Evolutionary conservation across 2,113 vertebrate genomes (phyloP).

Genomic region (Tychaedon coryphoeus): DNA sequence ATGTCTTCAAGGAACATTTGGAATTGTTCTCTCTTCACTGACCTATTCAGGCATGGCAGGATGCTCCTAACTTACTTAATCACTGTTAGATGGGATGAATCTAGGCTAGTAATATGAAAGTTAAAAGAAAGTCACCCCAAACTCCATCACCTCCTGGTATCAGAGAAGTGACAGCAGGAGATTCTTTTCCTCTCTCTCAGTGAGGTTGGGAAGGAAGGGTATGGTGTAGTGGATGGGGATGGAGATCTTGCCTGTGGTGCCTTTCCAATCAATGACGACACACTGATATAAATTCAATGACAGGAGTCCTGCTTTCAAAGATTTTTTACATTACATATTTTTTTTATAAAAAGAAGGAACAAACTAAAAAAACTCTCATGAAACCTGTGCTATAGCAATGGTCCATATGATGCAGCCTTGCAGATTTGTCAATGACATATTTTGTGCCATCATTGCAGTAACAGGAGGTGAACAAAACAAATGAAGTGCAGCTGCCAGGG

Average conservation of each 20-base stretch:
- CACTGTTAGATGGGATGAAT: background rate
- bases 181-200: background rate
- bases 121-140: background rate
- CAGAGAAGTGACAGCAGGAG: background rate
- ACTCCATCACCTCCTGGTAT: background rate
- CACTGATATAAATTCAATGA: background rate
- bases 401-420: background rate
- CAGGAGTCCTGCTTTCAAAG: background rate
- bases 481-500: background rate
- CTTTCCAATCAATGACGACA: background rate
- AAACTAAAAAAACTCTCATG: background rate
- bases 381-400: background rate
- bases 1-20: background rate
- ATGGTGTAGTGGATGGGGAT: background rate
- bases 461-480: background rate
- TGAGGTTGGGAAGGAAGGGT: fast-evolving
- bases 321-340: background rate
- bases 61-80: background rate
- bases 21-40: background rate
- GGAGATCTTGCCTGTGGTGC: background rate
- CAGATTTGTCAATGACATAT: background rate
- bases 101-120: background rate
- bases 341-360: background rate
- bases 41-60: background rate
- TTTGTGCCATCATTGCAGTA: background rate